Evolutionary conservation across 2,888 invertebrate genomes (phyloP), one percentile per base, ranked within the genome.

Genomic region (Latheticus oryzae): DNA sequence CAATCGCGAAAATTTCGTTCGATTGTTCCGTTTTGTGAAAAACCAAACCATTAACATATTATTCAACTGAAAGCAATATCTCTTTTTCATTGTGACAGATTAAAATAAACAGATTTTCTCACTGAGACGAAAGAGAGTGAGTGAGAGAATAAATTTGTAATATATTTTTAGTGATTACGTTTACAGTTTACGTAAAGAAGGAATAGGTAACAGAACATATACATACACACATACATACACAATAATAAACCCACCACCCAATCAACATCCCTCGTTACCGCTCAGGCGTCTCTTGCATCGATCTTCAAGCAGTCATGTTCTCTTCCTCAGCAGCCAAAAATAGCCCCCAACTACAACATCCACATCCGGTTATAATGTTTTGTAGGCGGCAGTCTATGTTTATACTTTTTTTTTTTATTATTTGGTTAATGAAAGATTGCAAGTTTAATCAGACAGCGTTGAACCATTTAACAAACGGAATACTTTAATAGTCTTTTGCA

Each of bases 261-360:
- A 28, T 52, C 16, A n/a, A n/a, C 54, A 45, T 43, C 45, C 45
- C 45, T 37, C 35, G 26, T 37, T n/a, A 43, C 43, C 47, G 42
- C 30, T 13, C 35, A 24, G 21, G 28, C 37, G 51, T 23, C 52
- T 40, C 40, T 24, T 43, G 26, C 40, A 58, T 58, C 47, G 47
- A 53, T 53, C n/a, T 53, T 26, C 13, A 53, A 53, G 42, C 53
- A 58, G 58, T 35, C 48, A 43, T 58, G 48, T 58, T 54, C 52
- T n/a, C n/a, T 42, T 53, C 38, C 40, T 53, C n/a, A 58, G 21
- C 35, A 42, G 53, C 58, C 58, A 33, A 58, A 58, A 58, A 58
- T 58, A 58, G 53, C 48, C 24, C 30, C 58, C 54, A 58, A 54
- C 58, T 58, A 58, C 54, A 58, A 57, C 54, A 58, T 58, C 58